Base-by-base conservation (phyloP, 2,797 vertebrate genomes). In the Moxostoma hubbsi region DNA sequence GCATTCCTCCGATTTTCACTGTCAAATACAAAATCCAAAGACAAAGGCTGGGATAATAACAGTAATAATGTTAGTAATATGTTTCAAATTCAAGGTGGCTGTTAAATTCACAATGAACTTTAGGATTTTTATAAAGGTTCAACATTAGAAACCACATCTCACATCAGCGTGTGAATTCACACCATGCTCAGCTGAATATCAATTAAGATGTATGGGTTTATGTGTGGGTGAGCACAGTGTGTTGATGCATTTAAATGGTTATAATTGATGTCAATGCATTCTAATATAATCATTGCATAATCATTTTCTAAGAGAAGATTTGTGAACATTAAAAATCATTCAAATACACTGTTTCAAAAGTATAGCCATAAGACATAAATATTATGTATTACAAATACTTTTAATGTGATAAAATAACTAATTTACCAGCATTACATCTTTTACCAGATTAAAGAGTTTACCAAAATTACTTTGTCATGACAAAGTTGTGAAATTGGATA, bases 231-330 rank as follows among this genome's bases (percentile, higher is more conserved):
- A 16, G 50, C 15, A 47, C 43, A 7, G n/a, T 11, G 18, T 49
- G 68, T 58, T 54, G 11, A 47, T 79, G 69, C 43, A 64, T 71
- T 64, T 58, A 43, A 65, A 55, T 62, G 46, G 9, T 67, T 50
- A n/a, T 45, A 59, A 16, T 16, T 43, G 64, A 16, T 13, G 9
- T 68, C 55, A 59, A 7, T 12, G 6, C 4, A 0, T 43, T 68
- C 0, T 6, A 63, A 45, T 69, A 8, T 69, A 69, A 54, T 59
- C 9, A 50, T 50, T 50, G 36, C 55, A 55, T 71, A 0, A 54
- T n/a, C n/a, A n/a, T 58, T 74, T 18, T 50, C 18, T 16, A 1
- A 59, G 12, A 4, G 9, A 49, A 11, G 24, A 62, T 67, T 51
- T 73, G 36, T 18, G 64, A 7, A 73, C 24, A 24, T 24, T 24